Conservation (phyloP, 2,797 vertebrate species). For the Discoglossus pictus region DNA sequence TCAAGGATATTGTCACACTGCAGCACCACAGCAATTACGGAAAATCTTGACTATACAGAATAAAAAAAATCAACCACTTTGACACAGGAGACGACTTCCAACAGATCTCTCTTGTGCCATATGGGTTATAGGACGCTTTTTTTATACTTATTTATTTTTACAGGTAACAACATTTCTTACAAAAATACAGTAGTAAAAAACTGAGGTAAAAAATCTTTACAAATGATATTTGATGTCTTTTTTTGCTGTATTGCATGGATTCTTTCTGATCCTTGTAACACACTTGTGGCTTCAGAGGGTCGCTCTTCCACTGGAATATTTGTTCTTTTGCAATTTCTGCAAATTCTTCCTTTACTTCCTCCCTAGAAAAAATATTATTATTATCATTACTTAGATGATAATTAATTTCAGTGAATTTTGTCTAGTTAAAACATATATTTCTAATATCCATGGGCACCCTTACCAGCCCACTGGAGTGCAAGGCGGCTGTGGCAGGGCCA, state of each 20-base stretch:
- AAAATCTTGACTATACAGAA: no score
- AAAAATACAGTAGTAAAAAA: conserved; percentile 74
- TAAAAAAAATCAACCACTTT: conserved; percentile 12
- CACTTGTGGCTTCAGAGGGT: background rate
- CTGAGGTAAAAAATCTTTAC: conserved; percentile 71
- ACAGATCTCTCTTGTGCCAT: background rate
- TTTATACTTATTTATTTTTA: conserved; percentile 27
- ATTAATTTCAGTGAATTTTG: no score
- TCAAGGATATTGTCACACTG: no score
- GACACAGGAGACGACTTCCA: conserved; percentile 1
- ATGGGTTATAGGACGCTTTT: background rate
- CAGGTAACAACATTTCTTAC: conserved; percentile 32
- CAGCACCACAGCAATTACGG: no score
- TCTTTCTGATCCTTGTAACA: background rate
- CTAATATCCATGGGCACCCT: no score
- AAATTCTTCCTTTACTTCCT: conserved; percentile 14
- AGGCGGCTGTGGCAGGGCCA: no score
- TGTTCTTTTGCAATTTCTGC: background rate
- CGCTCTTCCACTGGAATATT: background rate
- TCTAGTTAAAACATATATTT: no score
- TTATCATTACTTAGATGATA: no score
- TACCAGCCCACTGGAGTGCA: no score
- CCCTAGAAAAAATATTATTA: conserved; percentile 16
- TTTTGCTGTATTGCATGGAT: no score
- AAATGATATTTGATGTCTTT: background rate